phyloP scores from a whole-genome alignment of 2,113 vertebrate genomes.

The Passer montanus region DNA sequence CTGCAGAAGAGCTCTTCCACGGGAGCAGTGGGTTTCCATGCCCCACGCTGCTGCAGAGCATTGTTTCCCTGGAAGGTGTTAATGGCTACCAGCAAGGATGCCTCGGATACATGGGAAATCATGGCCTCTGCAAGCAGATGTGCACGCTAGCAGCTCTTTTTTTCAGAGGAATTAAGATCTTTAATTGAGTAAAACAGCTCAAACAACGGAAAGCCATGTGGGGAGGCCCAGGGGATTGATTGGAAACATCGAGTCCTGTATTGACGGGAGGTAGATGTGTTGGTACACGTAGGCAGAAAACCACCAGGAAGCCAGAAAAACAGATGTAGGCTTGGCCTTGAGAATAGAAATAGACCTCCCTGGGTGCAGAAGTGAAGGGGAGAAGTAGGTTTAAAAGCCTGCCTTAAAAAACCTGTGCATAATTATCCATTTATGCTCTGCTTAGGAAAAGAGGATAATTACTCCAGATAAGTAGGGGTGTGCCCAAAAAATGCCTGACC shows the following conservation, averaged over 20 bases:
- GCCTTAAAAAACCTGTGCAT: neutral
- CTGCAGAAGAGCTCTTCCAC: neutral
- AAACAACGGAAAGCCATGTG: slow-evolving; percentile 26
- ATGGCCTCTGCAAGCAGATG: neutral
- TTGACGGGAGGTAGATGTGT: slow-evolving; percentile 12
- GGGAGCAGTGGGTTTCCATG: neutral
- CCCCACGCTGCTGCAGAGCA: neutral
- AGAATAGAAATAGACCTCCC: neutral
- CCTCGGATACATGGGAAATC: neutral
- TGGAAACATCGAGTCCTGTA: slow-evolving; percentile 2
- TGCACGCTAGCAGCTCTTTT: neutral
- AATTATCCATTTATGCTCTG: neutral
- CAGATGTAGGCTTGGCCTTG: neutral
- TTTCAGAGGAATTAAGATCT: slow-evolving; percentile 12
- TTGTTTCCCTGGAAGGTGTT: slow-evolving; percentile 18
- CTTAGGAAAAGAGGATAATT: neutral
- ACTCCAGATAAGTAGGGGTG: accelerated
- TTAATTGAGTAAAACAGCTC: slow-evolving; percentile 43
- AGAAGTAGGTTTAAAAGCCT: neutral
- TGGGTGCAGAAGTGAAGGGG: neutral
- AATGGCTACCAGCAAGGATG: slow-evolving; percentile 26
- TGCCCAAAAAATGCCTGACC: neutral
- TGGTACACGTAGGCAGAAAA: slow-evolving; percentile 15
- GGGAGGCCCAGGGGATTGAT: slow-evolving; percentile 44
- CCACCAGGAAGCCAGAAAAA: slow-evolving; percentile 26